Evolutionary conservation across 2,113 vertebrate species (phyloP), one percentile per base, ranked within the genome.

Genomic region (Uropsilus gracilis): DNA sequence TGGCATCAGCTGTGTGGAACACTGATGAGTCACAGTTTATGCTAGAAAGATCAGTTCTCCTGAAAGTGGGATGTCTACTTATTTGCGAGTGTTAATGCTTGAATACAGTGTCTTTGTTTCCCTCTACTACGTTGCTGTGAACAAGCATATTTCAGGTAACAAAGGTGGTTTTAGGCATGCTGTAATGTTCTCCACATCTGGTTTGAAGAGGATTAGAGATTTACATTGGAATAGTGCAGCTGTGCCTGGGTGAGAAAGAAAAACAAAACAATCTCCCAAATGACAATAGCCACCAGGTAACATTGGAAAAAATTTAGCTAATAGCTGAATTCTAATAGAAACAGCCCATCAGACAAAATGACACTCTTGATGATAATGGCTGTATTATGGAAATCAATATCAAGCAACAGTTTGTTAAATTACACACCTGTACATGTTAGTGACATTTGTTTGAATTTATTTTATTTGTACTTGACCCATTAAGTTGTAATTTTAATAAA

Each of bases 381-480:
- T 81, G 57, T 32, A 39, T 82, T 92, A 66, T 30, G 8, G 83
- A 95, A 87, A 69, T 57, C 32, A 82, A 22, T 72, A 17, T 32
- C 10, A 77, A 64, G 86, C 18, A 89, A 28, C 6, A 22, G 9
- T 94, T 91, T 34, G 37, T 93, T 92, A 10, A 69, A 30, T 87
- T 87, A 80, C 32, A 71, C 30, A 83, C 57, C 10, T 76, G 18
- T 53, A 75, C 3, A 48, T 13, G 86, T 53, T 78, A 78, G 64
- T 86, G 63, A 89, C 37, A 78, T 86, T 93, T 88, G 28, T 22
- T 30, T 89, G 28, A 76, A 95, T 83, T 89, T 68, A 86, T 81
- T 95, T 92, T 86, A 46, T 77, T 78, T 86, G 34, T 78, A 91
- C 30, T 86, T 93, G 55, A 86, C 59, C 30, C 66, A 86, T 20